Evolutionary conservation across 2,113 vertebrate genomes (phyloP).

Genomic region (Rhynchopsitta pachyrhyncha): DNA sequence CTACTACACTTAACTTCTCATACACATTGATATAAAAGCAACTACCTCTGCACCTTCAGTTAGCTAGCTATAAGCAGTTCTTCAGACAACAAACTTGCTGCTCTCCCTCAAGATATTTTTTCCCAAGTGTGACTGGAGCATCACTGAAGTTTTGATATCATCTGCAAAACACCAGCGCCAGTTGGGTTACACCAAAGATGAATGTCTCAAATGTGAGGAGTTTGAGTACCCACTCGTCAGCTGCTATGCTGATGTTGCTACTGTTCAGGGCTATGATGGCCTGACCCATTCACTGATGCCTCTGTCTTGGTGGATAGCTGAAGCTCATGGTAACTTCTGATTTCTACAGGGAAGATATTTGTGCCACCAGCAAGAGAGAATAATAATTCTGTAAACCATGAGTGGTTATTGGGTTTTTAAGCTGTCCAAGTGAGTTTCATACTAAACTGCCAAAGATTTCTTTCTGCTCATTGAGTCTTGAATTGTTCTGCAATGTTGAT

Average conservation of each 20-base stretch:
- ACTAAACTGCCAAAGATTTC: neutral
- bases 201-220: neutral
- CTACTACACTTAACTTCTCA: neutral
- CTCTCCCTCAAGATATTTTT: neutral
- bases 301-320: neutral
- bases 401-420: neutral
- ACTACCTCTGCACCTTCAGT: neutral
- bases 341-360: neutral
- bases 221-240: accelerated
- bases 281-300: neutral
- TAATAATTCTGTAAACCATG: neutral
- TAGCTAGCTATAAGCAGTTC: neutral
- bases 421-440: neutral
- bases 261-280: neutral
- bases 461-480: neutral
- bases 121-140: neutral
- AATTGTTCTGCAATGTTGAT: neutral
- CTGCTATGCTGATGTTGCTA: neutral
- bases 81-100: neutral
- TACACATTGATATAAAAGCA: neutral
- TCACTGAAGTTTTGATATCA: neutral
- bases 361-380: neutral
- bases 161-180: neutral
- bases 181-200: neutral
- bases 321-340: neutral